Base-by-base conservation (phyloP, 2,888 invertebrate species). In the Cephonodes hylas region DNA sequence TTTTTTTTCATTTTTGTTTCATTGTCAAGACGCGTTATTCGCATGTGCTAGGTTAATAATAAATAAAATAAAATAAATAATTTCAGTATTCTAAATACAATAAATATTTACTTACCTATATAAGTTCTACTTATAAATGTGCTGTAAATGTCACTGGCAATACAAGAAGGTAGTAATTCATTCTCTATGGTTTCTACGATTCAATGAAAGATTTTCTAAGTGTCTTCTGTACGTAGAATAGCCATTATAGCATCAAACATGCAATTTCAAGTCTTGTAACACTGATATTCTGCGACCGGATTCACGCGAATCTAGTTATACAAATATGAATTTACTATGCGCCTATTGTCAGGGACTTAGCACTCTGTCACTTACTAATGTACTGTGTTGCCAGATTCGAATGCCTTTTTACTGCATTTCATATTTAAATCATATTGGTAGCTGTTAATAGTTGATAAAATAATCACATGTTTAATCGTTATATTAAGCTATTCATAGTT, bases 281-380 rank as follows among this genome's bases (percentile, higher is more conserved):
- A 53, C 18, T 53, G 31, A 31, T 53, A 53, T 53, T 53, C 53
- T 53, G 27, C 31, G 31, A 18, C 27, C 27, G 27, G 53, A 53
- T 53, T 53, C 27, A 53, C 27, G 15, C 27, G 27, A 18, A 53
- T 53, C 27, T 31, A 53, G 27, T 53, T 15, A 53, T 8, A 53
- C 27, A 58, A 42, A 61, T 58, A 48, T 58, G 38, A 58, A 61
- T 61, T 58, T 58, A 58, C 42, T 61, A 61, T 18, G 27, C 56
- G 45, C 46, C 34, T 38, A 58, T 61, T 61, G 61, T 61, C 58
- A 58, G 27, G 45, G 44, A 31, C 34, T 57, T 58, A 25, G 13
- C 8, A n/a, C 34, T 45, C 23, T 58, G 58, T 38, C 46, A 46
- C 46, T 48, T 31, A 25, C 58, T 46, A 34, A 46, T 20, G 15